Evolutionary conservation across 2,113 vertebrate genomes (phyloP), one percentile per base, ranked within the genome.

Genomic region (Narcine bancroftii): DNA sequence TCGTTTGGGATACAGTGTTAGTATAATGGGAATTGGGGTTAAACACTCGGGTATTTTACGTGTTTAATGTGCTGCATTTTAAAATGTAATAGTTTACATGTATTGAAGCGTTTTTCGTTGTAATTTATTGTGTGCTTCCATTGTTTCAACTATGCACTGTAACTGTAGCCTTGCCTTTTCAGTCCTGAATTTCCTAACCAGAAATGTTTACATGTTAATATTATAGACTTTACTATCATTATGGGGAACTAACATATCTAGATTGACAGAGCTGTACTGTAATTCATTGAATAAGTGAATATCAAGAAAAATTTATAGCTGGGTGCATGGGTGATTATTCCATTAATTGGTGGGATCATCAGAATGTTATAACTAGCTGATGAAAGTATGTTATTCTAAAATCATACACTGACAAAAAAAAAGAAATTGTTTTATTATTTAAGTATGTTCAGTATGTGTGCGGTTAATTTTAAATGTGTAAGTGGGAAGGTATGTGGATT

Each of bases 81-180:
- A 95, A 95, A 95, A 95, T 94, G 96, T 97, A 96, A 96, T 96
- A 96, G 96, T 96, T 96, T 96, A 96, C 95, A 96, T 94, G 95
- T 96, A 93, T 96, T 96, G 96, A 96, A 96, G 65, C 39, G 19
- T 69, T 91, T 96, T 96, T 96, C 96, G 60, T 94, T 96, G 95
- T 96, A 98, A 96, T 98, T 96, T 95, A 95, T 96, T 94, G 95
- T 96, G 94, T 77, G 98, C 98, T 99, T 99, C 98, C 97, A 98
- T 98, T 96, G 97, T 98, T 98, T 98, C 95, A 98, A 98, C 99
- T 99, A 98, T 99, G 99, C 99, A 99, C 97, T 96, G 97, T 98
- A 95, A 94, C 94, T 94, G 95, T 96, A 96, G 96, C 95, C 95
- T 94, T 95, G 95, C 96, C 96, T 96, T 95, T 95, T 95, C 96